Conservation (phyloP, 2,797 vertebrate species). For the Prunella strophiata region DNA sequence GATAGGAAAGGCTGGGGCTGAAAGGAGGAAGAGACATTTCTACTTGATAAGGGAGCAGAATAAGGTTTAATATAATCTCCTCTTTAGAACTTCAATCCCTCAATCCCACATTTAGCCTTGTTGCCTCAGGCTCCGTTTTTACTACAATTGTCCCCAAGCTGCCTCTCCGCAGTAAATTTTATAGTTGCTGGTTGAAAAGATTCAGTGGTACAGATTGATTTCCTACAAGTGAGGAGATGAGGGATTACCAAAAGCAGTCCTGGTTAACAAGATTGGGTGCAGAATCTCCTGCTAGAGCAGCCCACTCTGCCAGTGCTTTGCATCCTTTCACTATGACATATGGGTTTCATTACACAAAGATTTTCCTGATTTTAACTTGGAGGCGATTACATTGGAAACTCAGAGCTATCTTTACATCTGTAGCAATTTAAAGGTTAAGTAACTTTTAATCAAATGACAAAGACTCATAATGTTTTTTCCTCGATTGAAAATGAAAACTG, state of each 20-base stretch:
- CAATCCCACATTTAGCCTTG: conserved; percentile 76
- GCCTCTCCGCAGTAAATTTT: conserved; percentile 78
- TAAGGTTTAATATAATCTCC: conserved; percentile 74
- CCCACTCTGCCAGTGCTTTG: conserved; percentile 79
- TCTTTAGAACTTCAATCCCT: conserved; percentile 73
- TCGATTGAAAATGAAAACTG: conserved; percentile 67
- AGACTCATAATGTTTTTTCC: conserved; percentile 72
- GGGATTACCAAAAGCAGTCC: conserved; percentile 80
- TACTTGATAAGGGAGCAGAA: conserved; percentile 48
- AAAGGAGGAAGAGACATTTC: conserved; percentile 48
- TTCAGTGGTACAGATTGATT: conserved; percentile 83
- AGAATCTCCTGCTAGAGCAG: conserved; percentile 76
- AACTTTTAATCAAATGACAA: conserved; percentile 80
- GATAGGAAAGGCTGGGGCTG: conserved; percentile 48
- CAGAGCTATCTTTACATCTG: conserved; percentile 75
- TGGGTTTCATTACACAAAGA: conserved; percentile 81
- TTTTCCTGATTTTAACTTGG: conserved; percentile 80
- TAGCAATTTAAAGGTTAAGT: conserved; percentile 79
- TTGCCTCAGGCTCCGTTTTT: conserved; percentile 70
- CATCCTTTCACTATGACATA: conserved; percentile 80
- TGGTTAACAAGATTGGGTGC: conserved; percentile 81
- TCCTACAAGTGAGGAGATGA: conserved; percentile 79
- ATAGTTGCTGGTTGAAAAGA: conserved; percentile 74
- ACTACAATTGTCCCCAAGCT: conserved; percentile 75
- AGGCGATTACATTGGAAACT: conserved; percentile 79